Evolutionary conservation across 2,888 invertebrate species (phyloP), one percentile per base, ranked within the genome.

Genomic region (Drosophila parthenogenetica): DNA sequence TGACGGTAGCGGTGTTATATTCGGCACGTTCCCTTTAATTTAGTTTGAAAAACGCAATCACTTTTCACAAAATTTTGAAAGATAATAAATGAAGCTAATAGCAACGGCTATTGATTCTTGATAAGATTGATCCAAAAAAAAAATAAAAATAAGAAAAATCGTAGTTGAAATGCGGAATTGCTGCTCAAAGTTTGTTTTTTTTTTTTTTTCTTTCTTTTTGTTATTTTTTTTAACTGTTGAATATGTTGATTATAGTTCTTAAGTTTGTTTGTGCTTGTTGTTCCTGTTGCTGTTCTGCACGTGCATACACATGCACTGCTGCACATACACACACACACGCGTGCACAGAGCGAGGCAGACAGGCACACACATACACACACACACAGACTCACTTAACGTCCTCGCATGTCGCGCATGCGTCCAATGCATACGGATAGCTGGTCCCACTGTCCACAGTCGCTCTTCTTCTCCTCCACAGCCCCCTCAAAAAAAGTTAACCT

Each of bases 391-490:
- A 82, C 78, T 83, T 67, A 88, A 69, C 49, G 60, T 69, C 67
- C 68, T 69, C 65, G 87, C 84, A 77, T 85, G 86, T 60, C 89
- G 84, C 88, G 74, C 89, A 82, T 80, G 82, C 88, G 88, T 73
- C 60, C 68, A 77, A 68, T 74, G 83, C 85, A 77, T 78, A 81
- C 59, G 64, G 16, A 74, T 60, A 65, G 57, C 78, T 29, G 57
- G 37, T 72, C 7, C 35, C 55, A 42, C 59, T 54, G 55, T 58
- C 35, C 55, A 37, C 59, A 50, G 55, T 58, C 14, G 25, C 17
- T 7, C 46, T 37, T 13, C 53, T 57, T 13, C 40, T 29, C 32
- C 35, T 37, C 22, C 29, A 29, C 29, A 29, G 29, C 16, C 16
- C 48, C 14, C 39, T 2, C 50, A 59, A 57, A 53, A 14, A 35